Conservation (phyloP, 2,888 invertebrate species). For the Synanthedon tipuliformis region DNA sequence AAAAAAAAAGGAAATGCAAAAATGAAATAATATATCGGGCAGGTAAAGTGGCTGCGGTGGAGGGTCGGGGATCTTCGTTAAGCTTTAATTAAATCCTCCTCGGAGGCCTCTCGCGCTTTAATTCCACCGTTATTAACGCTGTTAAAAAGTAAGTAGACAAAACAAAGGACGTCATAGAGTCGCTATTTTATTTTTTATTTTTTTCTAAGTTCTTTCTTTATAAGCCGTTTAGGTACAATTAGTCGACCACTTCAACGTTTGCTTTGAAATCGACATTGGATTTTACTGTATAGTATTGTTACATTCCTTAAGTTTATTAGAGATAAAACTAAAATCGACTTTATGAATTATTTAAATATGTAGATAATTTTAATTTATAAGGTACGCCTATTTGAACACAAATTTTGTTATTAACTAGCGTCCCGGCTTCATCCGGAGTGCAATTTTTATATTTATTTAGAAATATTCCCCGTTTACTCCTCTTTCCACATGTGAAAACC, state of each 20-base stretch:
- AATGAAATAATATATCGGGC: constrained; percentile 52
- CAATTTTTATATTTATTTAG: too few species aligned
- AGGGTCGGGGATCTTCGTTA: constrained; percentile 52
- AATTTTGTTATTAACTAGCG: too few species aligned
- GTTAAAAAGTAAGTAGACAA: constrained; percentile 62
- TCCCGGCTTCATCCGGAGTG: too few species aligned
- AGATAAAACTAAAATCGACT: too few species aligned
- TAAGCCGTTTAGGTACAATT: background rate
- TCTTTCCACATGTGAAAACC: too few species aligned
- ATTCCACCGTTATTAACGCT: constrained; percentile 72
- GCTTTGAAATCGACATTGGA: background rate
- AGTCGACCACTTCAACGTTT: background rate
- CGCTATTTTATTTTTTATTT: background rate
- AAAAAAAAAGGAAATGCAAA: constrained; percentile 32
- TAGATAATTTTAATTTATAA: too few species aligned
- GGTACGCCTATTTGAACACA: too few species aligned
- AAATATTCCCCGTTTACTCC: too few species aligned
- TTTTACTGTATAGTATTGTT: background rate
- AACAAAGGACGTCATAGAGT: constrained; percentile 22
- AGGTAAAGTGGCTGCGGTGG: constrained; percentile 33
- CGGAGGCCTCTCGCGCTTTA: constrained; percentile 67
- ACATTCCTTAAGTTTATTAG: background rate
- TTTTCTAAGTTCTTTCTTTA: background rate
- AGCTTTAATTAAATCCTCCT: constrained; percentile 70
- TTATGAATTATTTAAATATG: too few species aligned